phyloP scores from a whole-genome alignment of 1,140 invertebrate species.

The Saccostrea echinata region DNA sequence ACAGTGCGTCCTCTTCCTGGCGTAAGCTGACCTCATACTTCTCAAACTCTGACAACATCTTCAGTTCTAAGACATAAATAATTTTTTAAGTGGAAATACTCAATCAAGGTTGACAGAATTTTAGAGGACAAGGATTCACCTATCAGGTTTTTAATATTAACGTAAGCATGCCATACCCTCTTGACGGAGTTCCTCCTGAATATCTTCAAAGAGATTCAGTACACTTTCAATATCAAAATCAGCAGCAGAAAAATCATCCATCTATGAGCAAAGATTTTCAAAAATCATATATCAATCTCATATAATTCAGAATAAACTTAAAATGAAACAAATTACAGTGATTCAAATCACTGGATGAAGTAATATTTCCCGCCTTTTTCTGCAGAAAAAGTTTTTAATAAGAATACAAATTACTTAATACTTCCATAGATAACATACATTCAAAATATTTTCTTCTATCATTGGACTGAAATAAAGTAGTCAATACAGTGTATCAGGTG shows the following conservation, averaged over 20 bases:
- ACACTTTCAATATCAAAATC: constrained; percentile 59
- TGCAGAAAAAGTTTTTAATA: no score
- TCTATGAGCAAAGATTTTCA: background rate
- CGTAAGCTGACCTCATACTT: constrained; percentile 60
- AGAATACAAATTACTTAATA: no score
- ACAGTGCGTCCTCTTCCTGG: constrained; percentile 57
- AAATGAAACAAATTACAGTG: no score
- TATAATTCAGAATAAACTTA: background rate
- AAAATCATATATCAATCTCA: no score
- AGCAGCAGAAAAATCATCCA: constrained; percentile 45
- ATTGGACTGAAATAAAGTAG: no score
- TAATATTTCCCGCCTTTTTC: background rate
- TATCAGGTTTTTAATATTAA: no score
- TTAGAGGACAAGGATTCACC: no score
- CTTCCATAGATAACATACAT: no score
- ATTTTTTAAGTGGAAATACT: background rate
- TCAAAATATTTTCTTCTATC: no score
- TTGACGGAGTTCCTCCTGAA: constrained; percentile 61
- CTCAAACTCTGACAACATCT: constrained; percentile 60
- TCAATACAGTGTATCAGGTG: no score
- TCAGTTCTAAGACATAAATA: constrained; percentile 56
- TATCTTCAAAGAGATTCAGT: constrained; percentile 64
- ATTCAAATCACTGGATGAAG: background rate
- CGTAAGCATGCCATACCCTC: constrained; percentile 55
- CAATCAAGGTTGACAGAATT: background rate